Percentiles rank a stretch among this genome's conserved stretches.
phyloP scores from a whole-genome alignment of 1,140 invertebrate genomes.

The Cotesia typhae region DNA sequence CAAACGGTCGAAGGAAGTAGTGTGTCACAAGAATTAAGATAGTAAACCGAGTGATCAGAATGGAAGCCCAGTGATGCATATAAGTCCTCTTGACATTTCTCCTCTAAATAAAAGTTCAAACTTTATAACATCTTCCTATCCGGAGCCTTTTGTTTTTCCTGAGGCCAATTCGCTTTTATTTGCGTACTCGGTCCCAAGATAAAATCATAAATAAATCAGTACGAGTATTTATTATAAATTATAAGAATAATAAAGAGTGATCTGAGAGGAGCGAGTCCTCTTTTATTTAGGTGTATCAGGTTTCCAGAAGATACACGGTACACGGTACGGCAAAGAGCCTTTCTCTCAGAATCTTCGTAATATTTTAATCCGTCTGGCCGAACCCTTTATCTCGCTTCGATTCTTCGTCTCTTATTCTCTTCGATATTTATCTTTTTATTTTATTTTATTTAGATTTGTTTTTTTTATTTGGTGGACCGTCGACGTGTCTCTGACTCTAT shows the following conservation, averaged over 20 bases:
- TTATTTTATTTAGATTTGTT: slow-evolving; percentile 14
- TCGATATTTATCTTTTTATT: slow-evolving; percentile 7
- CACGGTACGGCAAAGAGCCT: slow-evolving; percentile 42
- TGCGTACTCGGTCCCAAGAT: background rate
- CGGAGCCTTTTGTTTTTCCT: slow-evolving; percentile 39
- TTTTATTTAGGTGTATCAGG: slow-evolving; percentile 53
- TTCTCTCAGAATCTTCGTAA: slow-evolving; percentile 57
- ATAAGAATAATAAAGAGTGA: slow-evolving; percentile 39
- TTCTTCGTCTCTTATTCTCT: slow-evolving; percentile 17
- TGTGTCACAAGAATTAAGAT: slow-evolving; percentile 44
- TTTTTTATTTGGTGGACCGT: no score
- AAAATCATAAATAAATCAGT: background rate
- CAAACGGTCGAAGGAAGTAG: slow-evolving; percentile 21
- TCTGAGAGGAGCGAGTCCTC: slow-evolving; percentile 46
- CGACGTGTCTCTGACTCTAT: slow-evolving; percentile 3
- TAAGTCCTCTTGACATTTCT: slow-evolving; percentile 44
- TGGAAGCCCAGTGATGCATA: slow-evolving; percentile 54
- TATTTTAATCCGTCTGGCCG: slow-evolving; percentile 63
- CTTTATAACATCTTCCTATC: slow-evolving; percentile 33
- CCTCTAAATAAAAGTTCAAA: slow-evolving; percentile 16
- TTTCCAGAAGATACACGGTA: slow-evolving; percentile 46
- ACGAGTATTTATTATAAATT: background rate
- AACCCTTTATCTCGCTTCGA: slow-evolving; percentile 53
- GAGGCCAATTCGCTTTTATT: background rate
- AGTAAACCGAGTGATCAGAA: slow-evolving; percentile 51